Percentiles rank a stretch among this genome's conserved stretches.
Evolutionary conservation across 2,797 vertebrate species (phyloP).

Genomic region (Eospalax fontanierii): DNA sequence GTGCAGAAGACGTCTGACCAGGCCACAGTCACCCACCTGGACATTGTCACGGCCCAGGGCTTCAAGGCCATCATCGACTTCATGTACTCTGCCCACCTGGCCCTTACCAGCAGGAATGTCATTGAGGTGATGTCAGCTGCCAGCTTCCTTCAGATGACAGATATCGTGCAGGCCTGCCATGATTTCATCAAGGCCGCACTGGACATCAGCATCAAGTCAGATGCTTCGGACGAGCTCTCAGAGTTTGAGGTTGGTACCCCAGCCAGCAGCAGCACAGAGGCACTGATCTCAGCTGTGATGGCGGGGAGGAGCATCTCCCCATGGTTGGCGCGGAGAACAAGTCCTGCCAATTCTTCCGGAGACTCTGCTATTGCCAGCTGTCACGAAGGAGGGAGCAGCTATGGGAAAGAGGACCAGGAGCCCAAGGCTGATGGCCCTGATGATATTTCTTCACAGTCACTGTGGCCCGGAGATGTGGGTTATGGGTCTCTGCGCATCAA

Average conservation of each 20-base stretch:
- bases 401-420: constrained; percentile 97
- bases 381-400: constrained; percentile 96
- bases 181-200: constrained; percentile 98
- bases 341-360: constrained; percentile 97
- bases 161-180: constrained; percentile 98
- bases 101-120: constrained; percentile 98
- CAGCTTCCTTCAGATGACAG: constrained; percentile 99
- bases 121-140: constrained; percentile 99
- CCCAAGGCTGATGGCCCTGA: constrained; percentile 95
- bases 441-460: constrained; percentile 93
- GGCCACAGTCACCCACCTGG: constrained; percentile 97
- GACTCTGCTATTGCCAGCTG: constrained; percentile 99
- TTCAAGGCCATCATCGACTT: constrained; percentile 99
- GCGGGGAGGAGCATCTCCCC: constrained; percentile 98
- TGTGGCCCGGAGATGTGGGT: constrained; percentile 94
- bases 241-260: constrained; percentile 95
- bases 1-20: constrained; percentile 94
- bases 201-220: constrained; percentile 98
- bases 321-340: constrained; percentile 96
- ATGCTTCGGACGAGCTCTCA: constrained; percentile 95
- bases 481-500: constrained; percentile 95
- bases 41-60: constrained; percentile 98
- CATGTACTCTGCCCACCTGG: constrained; percentile 98
- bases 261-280: constrained; percentile 92
- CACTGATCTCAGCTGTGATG: constrained; percentile 95